Base-by-base conservation (phyloP, 2,113 vertebrate genomes). In the Australoheros scitulus region DNA sequence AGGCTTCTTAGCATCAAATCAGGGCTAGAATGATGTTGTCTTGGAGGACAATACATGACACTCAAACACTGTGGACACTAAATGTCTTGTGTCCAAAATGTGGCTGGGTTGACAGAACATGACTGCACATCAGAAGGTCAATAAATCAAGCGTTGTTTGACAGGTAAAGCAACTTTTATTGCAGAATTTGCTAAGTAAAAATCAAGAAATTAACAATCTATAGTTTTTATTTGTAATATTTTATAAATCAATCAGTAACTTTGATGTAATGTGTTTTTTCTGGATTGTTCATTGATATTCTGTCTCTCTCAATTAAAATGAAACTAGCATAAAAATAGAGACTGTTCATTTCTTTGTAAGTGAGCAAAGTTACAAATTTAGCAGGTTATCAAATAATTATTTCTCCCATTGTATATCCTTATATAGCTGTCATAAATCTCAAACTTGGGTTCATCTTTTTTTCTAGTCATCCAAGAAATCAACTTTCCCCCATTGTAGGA, bases 201-300 rank as follows among this genome's bases (percentile, higher is more conserved):
- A 1, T 13, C 24, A 59, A 76, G 0, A 0, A 17, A 52, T 55
- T 34, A 34, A 34, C 7, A 34, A 34, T 34, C 34, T 34, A 1
- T 34, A 7, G 6, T 34, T 34, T 34, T 34, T 34, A 34, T 34
- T 34, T 34, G 34, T 34, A 34, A 7, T 34, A 34, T 7, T 7
- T 34, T 34, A 34, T 34, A 34, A 34, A 34, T 34, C 34, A 34
- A 34, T 34, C 2, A 34, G 34, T 34, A 34, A 34, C 34, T 34
- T 34, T 34, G 1, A 34, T 34, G 34, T 34, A 34, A 34, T 34
- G 34, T 34, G 34, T 7, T 34, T 34, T 34, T 34, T 34, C 34
- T 34, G 34, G 34, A 34, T 6, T 7, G 6, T 34, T 34, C 34
- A 34, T 34, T 34, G 34, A 34, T 7, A 7, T 34, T 34, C 34